Conservation (phyloP, 2,797 vertebrate species). For the Crenichthys baileyi region DNA sequence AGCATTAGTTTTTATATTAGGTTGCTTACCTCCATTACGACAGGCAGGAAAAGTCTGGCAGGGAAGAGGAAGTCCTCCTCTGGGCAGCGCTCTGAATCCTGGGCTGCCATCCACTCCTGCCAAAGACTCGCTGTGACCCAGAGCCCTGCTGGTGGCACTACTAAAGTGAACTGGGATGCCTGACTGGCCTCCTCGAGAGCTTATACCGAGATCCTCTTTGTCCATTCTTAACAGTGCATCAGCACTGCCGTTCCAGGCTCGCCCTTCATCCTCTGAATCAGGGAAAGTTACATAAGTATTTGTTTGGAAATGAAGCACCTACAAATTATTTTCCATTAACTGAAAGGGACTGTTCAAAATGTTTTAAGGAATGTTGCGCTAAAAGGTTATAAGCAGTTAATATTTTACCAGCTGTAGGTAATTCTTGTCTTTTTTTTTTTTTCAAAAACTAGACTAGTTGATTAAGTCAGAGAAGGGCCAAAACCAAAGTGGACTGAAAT, state of each 20-base stretch:
- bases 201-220: slow-evolving; percentile 80
- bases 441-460: neutral
- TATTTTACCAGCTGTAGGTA: neutral
- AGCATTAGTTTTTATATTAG: slow-evolving; percentile 4
- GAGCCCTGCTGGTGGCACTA: slow-evolving; percentile 76
- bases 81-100: slow-evolving; percentile 83
- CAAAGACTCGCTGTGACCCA: slow-evolving; percentile 81
- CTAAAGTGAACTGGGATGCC: slow-evolving; percentile 86
- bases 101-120: slow-evolving; percentile 74
- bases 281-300: slow-evolving; percentile 15
- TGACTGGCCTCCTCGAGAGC: slow-evolving; percentile 76
- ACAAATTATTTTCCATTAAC: slow-evolving; percentile 3
- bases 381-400: neutral
- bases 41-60: slow-evolving; percentile 94
- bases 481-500: neutral
- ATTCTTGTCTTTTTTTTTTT: neutral
- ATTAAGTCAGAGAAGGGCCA: neutral
- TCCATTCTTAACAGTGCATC: slow-evolving; percentile 83
- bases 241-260: slow-evolving; percentile 84
- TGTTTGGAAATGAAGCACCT: slow-evolving; percentile 14
- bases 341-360: neutral
- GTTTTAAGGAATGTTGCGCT: neutral
- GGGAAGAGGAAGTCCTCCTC: slow-evolving; percentile 86
- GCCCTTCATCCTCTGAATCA: slow-evolving; percentile 80
- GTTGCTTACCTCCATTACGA: slow-evolving; percentile 87